These are phyloP conservation scores for Syngnathus typhle DNA, from an alignment of 2,113 vertebrate genomes.

Conservation along the genomic window DNA sequence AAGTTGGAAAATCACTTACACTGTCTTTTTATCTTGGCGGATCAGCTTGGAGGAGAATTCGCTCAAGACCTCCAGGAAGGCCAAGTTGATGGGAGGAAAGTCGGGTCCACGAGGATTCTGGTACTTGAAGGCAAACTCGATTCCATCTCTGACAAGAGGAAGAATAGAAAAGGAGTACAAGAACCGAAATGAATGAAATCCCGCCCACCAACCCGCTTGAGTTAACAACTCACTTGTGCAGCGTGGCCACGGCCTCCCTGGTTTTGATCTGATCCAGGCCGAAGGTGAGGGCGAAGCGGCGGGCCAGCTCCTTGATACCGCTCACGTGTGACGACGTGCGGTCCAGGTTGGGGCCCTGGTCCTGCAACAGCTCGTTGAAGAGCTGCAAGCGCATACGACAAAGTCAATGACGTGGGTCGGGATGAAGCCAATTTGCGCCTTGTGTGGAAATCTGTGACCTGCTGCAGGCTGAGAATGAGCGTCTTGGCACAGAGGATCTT, in stretches of 20 bases:
- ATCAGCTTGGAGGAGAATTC: constrained; percentile 98
- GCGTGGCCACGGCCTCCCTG: constrained; percentile 92
- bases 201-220: no score
- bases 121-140: constrained; percentile 98
- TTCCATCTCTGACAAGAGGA: constrained; percentile 80
- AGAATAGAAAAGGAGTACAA: not conserved
- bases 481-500: constrained; percentile 99
- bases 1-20: constrained; percentile 76
- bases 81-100: constrained; percentile 90
- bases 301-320: constrained; percentile 95
- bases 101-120: constrained; percentile 94
- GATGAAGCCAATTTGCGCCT: no score
- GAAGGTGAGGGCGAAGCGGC: constrained; percentile 95
- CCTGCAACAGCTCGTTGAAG: constrained; percentile 96
- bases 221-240: constrained; percentile 85
- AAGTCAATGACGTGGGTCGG: not conserved
- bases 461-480: constrained; percentile 97
- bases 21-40: constrained; percentile 97
- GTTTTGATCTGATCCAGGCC: constrained; percentile 98
- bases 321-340: constrained; percentile 95
- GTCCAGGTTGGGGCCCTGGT: constrained; percentile 95
- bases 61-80: constrained; percentile 95
- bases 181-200: no score
- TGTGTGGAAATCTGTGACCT: constrained; percentile 72
- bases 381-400: constrained; percentile 69